Evolutionary conservation across 2,113 vertebrate species (phyloP).

Genomic region (Pseudopipra pipra): DNA sequence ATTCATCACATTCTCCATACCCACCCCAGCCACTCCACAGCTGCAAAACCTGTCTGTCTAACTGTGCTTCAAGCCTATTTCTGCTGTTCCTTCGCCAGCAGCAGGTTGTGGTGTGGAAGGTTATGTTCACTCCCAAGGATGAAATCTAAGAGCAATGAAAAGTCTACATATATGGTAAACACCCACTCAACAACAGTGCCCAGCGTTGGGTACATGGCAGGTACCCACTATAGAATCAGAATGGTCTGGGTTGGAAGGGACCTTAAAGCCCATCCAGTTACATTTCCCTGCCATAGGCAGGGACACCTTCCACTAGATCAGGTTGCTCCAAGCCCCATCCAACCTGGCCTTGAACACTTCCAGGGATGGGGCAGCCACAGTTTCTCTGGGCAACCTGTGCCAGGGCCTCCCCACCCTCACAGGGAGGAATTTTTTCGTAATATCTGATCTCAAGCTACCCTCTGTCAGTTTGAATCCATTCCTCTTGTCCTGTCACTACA

Average conservation of each 20-base stretch:
- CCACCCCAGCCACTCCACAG: not conserved
- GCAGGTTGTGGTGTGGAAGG: not conserved
- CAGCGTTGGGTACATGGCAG: not conserved
- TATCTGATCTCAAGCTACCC: not conserved
- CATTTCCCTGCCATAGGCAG: not conserved
- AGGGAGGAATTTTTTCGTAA: not conserved
- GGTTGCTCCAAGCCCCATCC: accelerated
- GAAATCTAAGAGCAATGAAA: not conserved
- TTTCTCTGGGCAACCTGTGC: not conserved
- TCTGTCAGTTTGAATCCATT: not conserved
- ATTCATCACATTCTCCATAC: not conserved
- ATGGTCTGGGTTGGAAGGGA: not conserved
- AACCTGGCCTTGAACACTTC: not conserved
- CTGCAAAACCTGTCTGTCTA: not conserved
- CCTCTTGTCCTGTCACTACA: not conserved
- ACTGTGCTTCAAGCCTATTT: not conserved
- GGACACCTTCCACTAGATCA: not conserved
- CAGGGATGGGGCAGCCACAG: not conserved
- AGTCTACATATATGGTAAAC: not conserved
- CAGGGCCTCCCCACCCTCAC: not conserved
- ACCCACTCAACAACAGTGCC: not conserved
- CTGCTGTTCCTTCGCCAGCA: not conserved
- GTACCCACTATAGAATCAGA: not conserved
- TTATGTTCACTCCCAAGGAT: not conserved
- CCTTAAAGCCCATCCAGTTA: not conserved